phyloP scores from a whole-genome alignment of 2,888 invertebrate species.

The Leptothorax acervorum region DNA sequence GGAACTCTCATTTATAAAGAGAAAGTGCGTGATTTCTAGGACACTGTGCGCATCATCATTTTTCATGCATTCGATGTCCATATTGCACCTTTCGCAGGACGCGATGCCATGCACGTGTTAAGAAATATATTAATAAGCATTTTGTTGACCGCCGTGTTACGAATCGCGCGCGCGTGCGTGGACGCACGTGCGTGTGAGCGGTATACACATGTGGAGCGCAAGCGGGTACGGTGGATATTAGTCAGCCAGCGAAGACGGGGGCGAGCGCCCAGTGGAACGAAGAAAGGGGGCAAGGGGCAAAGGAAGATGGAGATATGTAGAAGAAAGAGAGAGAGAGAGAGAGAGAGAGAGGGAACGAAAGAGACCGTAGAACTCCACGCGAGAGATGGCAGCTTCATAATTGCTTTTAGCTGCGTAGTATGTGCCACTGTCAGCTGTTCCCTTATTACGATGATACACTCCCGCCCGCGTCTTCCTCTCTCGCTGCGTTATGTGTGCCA shows the following conservation, averaged over 20 bases:
- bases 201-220: conserved; percentile 46
- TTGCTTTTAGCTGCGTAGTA: conserved; percentile 77
- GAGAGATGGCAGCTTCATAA: conserved; percentile 78
- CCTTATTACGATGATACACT: conserved; percentile 80
- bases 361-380: conserved; percentile 64
- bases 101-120: conserved; percentile 22
- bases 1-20: background rate
- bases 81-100: background rate
- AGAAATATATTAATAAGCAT: conserved; percentile 47
- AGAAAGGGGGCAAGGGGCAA: conserved; percentile 34
- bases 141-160: conserved; percentile 46
- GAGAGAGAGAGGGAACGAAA: conserved; percentile 23
- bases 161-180: conserved; percentile 42
- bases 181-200: conserved; percentile 39
- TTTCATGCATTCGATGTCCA: background rate
- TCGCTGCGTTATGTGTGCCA: conserved; percentile 33
- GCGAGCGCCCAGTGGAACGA: conserved; percentile 42
- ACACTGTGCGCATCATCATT: conserved; percentile 5
- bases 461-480: conserved; percentile 35
- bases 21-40: background rate
- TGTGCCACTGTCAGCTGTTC: conserved; percentile 82
- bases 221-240: conserved; percentile 68
- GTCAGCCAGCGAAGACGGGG: conserved; percentile 59
- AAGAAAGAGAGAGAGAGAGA: conserved; percentile 26
- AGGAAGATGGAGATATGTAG: conserved; percentile 10